Evolutionary conservation across 92 coral and sea anemone species (phyloP).

Genomic region (Epizoanthus scotinus): DNA sequence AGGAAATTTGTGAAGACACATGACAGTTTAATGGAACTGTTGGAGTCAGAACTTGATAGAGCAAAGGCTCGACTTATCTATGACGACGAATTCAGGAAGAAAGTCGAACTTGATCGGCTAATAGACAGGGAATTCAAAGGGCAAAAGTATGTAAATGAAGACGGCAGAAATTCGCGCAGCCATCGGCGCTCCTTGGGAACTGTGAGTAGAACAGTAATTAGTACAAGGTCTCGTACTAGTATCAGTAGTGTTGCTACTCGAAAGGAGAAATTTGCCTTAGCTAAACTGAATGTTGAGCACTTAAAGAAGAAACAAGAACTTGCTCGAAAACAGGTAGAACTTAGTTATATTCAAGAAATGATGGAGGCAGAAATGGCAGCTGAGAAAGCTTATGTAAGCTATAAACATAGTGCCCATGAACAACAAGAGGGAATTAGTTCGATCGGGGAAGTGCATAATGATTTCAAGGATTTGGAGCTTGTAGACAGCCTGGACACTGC

Average conservation of each 20-base stretch:
- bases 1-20: constrained; percentile 34
- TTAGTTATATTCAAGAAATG: neutral
- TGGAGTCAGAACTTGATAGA: neutral
- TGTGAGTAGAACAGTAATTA: constrained; percentile 44
- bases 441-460: neutral
- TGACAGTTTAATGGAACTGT: constrained; percentile 20
- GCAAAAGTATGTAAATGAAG: neutral
- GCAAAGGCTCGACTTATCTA: constrained; percentile 18
- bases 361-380: constrained; percentile 17
- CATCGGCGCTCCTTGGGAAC: neutral
- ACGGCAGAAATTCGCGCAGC: neutral
- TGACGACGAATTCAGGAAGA: constrained; percentile 32
- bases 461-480: neutral
- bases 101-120: constrained; percentile 30
- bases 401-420: neutral
- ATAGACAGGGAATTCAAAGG: neutral
- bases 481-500: neutral
- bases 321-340: neutral
- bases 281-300: constrained; percentile 18
- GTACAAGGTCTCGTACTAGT: constrained; percentile 7
- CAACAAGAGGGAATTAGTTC: neutral
- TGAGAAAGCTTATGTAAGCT: constrained; percentile 4
- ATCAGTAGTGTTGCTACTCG: neutral
- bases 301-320: constrained; percentile 10
- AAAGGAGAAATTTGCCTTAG: constrained; percentile 43